Base-by-base conservation (phyloP, 2,888 invertebrate species). In the Tridacna crocea region DNA sequence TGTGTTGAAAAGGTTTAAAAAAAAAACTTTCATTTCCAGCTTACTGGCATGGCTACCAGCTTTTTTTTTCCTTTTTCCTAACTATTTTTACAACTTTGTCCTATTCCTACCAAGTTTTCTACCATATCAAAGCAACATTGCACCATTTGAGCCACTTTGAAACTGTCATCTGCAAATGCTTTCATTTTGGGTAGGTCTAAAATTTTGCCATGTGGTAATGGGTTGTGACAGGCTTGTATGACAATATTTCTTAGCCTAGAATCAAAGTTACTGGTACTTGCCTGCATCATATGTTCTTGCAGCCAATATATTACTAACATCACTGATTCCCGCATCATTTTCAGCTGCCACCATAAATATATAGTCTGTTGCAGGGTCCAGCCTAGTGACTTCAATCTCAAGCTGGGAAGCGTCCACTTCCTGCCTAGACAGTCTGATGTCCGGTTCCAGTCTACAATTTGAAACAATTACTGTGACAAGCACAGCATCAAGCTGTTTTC, bases 281-380 rank as follows among this genome's bases (percentile, higher is more conserved):
- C 92, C 91, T 72, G 91, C 84, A 84, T 92, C 90, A 76, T 89
- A 89, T 8, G 92, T 92, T 55, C 75, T 84, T 24, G 90, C 89
- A 70, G 86, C 79, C 55, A 88, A 65, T 22, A 88, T 73, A 70
- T 90, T 91, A 79, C 92, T 92, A 48, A 81, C 84, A 48, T 75
- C 79, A 66, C 92, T 91, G 58, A 86, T 84, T 36, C 92, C 92
- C 17, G 90, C 91, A 22, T 87, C 82, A 77, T 92, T 92, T 8
- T 86, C 82, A 17, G 91, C 90, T 11, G 91, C 79, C 47, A 92
- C 80, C 60, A 87, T 86, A 79, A 92, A 91, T n/a, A 92, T 82
- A 81, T 92, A 92, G n/a, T 85, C 87, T 17, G 86, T 85, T 15
- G 89, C 91, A 11, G 92, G 90, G 27, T 83, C 80, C 63, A 92